These are phyloP conservation scores for Centruroides vittatus DNA, from an alignment of 1,140 invertebrate species.

Conservation along the genomic window DNA sequence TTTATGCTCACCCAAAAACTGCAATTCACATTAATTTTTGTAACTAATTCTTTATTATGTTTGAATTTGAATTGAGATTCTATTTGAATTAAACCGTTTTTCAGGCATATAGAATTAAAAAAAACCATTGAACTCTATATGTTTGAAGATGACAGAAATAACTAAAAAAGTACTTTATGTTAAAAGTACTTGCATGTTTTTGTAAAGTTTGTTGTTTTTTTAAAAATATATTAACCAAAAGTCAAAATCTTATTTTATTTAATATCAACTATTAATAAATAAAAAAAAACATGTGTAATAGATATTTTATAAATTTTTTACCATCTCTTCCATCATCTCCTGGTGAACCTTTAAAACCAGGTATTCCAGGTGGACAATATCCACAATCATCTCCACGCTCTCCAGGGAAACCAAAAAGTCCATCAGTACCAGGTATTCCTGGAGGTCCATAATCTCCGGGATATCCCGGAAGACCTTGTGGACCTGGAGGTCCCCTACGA, in stretches of 20 bases:
- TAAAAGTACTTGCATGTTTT: no score
- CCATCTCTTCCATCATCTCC: constrained; percentile 17
- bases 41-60: no score
- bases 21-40: no score
- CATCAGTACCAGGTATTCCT: constrained; percentile 20
- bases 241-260: background rate
- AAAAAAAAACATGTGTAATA: background rate
- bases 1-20: no score
- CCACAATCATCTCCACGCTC: constrained; percentile 18
- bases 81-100: no score
- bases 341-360: constrained; percentile 35
- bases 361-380: constrained; percentile 37
- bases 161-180: no score
- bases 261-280: no score
- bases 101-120: no score
- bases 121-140: no score
- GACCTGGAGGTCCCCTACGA: constrained; percentile 16
- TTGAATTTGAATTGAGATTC: no score
- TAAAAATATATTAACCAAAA: background rate
- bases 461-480: constrained; percentile 16
- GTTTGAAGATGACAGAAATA: no score
- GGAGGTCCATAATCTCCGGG: constrained; percentile 20
- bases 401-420: constrained; percentile 21
- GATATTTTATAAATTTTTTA: constrained; percentile 1
- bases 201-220: no score